A percentile compares a stretch with the other conserved stretches of the same genome.
These are phyloP conservation scores for Ectobius pallidus DNA, from an alignment of 2,888 invertebrate genomes.

Conservation along the genomic window DNA sequence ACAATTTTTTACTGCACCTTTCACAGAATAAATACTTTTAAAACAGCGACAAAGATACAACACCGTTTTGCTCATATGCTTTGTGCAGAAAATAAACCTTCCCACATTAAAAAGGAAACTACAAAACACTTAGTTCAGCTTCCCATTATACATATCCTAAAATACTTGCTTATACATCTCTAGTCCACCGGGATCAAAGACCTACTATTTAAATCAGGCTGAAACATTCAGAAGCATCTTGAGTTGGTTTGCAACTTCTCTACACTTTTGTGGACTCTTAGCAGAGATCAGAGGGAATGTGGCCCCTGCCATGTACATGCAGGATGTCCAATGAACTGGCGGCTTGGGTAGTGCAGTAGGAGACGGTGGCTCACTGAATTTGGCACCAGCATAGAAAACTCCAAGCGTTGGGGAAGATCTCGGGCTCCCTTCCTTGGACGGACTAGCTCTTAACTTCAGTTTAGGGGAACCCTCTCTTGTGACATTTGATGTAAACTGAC, in stretches of 20 bases:
- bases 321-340: constrained; percentile 75
- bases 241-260: constrained; percentile 62
- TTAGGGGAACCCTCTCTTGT: constrained; percentile 45
- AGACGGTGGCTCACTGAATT: constrained; percentile 82
- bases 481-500: constrained; percentile 25
- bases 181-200: constrained; percentile 25
- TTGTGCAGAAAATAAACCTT: constrained; percentile 44
- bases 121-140: constrained; percentile 41
- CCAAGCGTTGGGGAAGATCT: constrained; percentile 45
- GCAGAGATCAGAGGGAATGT: constrained; percentile 41
- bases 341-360: constrained; percentile 80
- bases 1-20: constrained; percentile 35
- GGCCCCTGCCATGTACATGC: constrained; percentile 42
- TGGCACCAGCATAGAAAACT: constrained; percentile 69
- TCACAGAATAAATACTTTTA: constrained; percentile 28
- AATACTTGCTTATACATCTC: constrained; percentile 33
- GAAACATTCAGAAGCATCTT: constrained; percentile 69
- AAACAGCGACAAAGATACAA: constrained; percentile 31
- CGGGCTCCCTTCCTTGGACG: constrained; percentile 48
- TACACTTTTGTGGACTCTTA: constrained; percentile 45
- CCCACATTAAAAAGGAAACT: constrained; percentile 43
- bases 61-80: constrained; percentile 44
- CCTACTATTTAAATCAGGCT: constrained; percentile 47
- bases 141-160: constrained; percentile 44
- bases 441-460: constrained; percentile 44